Percentiles rank a stretch among this genome's conserved stretches.
Conservation (phyloP, 2,888 invertebrate species). For the Sicus ferrugineus region DNA sequence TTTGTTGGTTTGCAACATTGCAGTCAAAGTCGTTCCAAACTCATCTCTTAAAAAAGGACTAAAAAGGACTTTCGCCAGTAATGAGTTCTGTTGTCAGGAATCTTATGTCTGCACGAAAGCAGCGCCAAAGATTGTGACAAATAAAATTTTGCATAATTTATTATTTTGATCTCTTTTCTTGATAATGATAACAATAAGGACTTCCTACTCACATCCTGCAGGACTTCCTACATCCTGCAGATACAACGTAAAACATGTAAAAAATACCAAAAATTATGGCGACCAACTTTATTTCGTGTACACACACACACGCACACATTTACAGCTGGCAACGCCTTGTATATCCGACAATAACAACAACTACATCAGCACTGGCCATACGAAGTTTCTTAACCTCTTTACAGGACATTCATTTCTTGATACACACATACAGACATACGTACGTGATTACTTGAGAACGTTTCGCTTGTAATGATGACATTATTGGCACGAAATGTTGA, state of each 20-base stretch:
- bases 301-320: background rate
- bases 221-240: too few relatives aligned
- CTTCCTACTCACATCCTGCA: too few relatives aligned
- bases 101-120: too few relatives aligned
- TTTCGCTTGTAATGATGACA: slow-evolving; percentile 16
- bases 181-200: too few relatives aligned
- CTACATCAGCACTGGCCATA: background rate
- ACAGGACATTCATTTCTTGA: background rate
- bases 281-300: background rate
- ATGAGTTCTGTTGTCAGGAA: too few relatives aligned
- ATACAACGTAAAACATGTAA: background rate
- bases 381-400: slow-evolving; percentile 20
- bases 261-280: slow-evolving; percentile 4
- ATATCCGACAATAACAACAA: background rate
- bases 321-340: slow-evolving; percentile 3
- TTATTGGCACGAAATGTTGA: slow-evolving; percentile 24
- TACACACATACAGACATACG: background rate
- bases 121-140: background rate
- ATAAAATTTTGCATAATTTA: background rate
- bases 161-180: background rate
- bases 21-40: too few relatives aligned
- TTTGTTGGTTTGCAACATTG: too few relatives aligned
- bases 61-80: too few relatives aligned
- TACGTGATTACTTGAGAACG: background rate
- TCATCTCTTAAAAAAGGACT: too few relatives aligned